Evolutionary conservation across 2,888 invertebrate species (phyloP), one percentile per base, ranked within the genome.

Genomic region (Drosophila multiciliata): DNA sequence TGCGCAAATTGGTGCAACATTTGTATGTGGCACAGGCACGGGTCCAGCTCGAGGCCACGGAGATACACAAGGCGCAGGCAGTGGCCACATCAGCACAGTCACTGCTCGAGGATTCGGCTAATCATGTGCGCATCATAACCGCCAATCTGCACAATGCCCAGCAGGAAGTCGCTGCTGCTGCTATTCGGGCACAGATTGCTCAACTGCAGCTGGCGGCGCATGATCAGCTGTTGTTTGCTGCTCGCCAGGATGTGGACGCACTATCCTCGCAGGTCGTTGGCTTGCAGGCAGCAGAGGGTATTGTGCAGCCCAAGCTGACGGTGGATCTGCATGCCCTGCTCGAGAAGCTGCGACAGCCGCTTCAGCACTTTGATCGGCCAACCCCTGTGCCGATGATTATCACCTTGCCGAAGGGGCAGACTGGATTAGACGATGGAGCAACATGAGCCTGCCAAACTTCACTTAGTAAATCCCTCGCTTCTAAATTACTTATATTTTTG

Each of bases 141-240:
- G 91, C 92, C 3, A 89, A 91, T 0, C 71, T 93, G 67, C 92
- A 93, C 74, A 91, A 85, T 40, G 92, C 93, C 0, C 93, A 93
- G 61, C 92, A 93, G 73, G 91, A 91, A 64, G 93, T 93, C 40
- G 93, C 93, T 1, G 82, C 90, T 2, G 89, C 92, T 4, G 93
- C 93, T 0, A 91, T 93, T 38, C 87, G 93, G 3, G 93, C 93
- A 0, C 93, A 93, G 80, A 92, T 92, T 0, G 93, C 93, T 0
- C 93, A 93, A 64, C 73, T 93, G 3, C 93, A 93, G 78, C 69
- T 93, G 64, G 93, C 93, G 3, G 93, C 93, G 0, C 93, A 93
- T 60, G 93, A 93, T 75, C 93, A 93, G 69, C 73, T 93, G 40
- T 70, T 93, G 7, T 93, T 93, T 64, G 93, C 93, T 1, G 93